phyloP scores from a whole-genome alignment of 2,113 vertebrate species.

The Antennarius striatus region DNA sequence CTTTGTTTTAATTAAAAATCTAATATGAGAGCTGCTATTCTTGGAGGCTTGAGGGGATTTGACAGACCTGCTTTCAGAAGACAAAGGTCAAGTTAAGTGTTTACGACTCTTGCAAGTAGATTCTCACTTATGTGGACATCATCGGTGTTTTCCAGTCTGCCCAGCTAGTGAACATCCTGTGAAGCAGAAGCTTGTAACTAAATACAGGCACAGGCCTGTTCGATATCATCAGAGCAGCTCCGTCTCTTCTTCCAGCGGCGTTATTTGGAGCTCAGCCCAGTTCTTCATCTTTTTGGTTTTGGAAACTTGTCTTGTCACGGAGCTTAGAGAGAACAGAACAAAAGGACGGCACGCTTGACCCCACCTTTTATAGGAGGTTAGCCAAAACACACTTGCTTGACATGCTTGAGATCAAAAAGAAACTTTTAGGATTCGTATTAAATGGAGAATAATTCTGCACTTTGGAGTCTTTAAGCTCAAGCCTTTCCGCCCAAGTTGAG shows the following conservation, averaged over 20 bases:
- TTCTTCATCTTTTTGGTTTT: slow-evolving; percentile 58
- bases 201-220: slow-evolving; percentile 60
- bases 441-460: background rate
- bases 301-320: slow-evolving; percentile 58
- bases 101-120: slow-evolving; percentile 21
- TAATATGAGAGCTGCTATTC: slow-evolving; percentile 35
- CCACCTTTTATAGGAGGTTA: slow-evolving; percentile 18
- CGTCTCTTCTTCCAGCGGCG: slow-evolving; percentile 39
- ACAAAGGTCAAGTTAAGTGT: slow-evolving; percentile 22
- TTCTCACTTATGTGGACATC: slow-evolving; percentile 1
- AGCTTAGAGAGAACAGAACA: slow-evolving; percentile 58
- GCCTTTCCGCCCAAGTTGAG: slow-evolving; percentile 26
- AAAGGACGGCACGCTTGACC: slow-evolving; percentile 44
- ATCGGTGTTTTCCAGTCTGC: slow-evolving; percentile 16
- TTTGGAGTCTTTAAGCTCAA: background rate
- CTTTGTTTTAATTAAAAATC: slow-evolving; percentile 32
- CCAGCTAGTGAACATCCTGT: slow-evolving; percentile 13
- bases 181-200: slow-evolving; percentile 38
- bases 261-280: slow-evolving; percentile 64
- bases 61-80: slow-evolving; percentile 21
- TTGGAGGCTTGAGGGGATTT: slow-evolving; percentile 21
- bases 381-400: slow-evolving; percentile 46
- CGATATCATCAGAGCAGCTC: slow-evolving; percentile 50
- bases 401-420: slow-evolving; percentile 36
- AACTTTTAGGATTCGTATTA: background rate